Conservation (phyloP, 2,888 invertebrate genomes). For the Trichogramma dendrolimi region DNA sequence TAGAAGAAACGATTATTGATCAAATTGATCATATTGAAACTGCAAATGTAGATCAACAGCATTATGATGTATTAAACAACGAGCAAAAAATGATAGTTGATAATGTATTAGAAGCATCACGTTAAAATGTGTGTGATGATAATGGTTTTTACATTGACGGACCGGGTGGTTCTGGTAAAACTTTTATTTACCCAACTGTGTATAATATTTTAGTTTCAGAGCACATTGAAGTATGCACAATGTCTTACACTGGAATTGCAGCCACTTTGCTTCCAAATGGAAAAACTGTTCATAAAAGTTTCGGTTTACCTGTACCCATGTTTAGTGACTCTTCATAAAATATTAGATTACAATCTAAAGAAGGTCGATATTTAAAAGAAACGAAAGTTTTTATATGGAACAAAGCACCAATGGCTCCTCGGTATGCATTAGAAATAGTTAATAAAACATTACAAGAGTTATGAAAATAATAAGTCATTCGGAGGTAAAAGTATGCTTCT, state of each 20-base stretch:
- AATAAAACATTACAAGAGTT: conserved; percentile 32
- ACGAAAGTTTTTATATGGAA: conserved; percentile 21
- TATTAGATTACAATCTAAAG: background rate
- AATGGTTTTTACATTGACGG: too few species aligned
- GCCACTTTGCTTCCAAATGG: conserved; percentile 42
- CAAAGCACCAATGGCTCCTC: conserved; percentile 22
- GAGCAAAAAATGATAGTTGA: too few species aligned
- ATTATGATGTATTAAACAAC: too few species aligned
- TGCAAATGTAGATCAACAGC: too few species aligned
- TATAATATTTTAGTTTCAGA: too few species aligned
- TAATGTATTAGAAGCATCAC: too few species aligned
- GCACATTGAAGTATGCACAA: too few species aligned
- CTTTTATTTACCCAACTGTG: too few species aligned
- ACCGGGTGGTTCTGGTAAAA: too few species aligned
- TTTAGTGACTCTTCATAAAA: conserved; percentile 14
- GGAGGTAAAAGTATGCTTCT: conserved; percentile 21
- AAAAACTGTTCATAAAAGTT: conserved; percentile 43
- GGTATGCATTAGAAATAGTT: conserved; percentile 29
- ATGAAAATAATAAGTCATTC: conserved; percentile 21
- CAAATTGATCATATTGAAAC: too few species aligned
- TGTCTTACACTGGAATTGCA: conserved; percentile 24
- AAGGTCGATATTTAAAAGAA: background rate
- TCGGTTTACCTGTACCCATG: conserved; percentile 28
- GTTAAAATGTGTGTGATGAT: too few species aligned
- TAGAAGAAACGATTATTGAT: too few species aligned